Conservation (phyloP, 1,140 invertebrate genomes). For the Listronotus bonariensis region DNA sequence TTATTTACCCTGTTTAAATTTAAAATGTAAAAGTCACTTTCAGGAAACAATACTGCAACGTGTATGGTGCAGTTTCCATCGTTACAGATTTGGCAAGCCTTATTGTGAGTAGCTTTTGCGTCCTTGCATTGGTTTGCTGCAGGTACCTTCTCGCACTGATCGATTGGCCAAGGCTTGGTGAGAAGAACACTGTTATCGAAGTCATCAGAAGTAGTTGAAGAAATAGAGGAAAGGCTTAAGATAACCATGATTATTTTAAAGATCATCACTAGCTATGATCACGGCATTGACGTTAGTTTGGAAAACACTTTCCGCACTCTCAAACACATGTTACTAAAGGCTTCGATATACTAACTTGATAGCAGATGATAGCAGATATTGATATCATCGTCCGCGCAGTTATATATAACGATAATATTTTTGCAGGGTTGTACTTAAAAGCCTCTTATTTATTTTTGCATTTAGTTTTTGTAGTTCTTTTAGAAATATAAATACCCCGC, state of each 20-base stretch:
- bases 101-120: slow-evolving; percentile 1
- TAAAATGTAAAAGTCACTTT: slow-evolving; percentile 43
- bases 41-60: slow-evolving; percentile 46
- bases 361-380: slow-evolving; percentile 45
- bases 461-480: slow-evolving; percentile 9
- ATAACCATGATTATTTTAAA: slow-evolving; percentile 20
- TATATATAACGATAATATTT: slow-evolving; percentile 31
- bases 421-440: slow-evolving; percentile 28
- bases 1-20: slow-evolving; percentile 46
- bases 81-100: slow-evolving; percentile 24
- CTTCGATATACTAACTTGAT: slow-evolving; percentile 41
- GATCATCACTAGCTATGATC: slow-evolving; percentile 33
- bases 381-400: slow-evolving; percentile 40
- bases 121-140: slow-evolving; percentile 9
- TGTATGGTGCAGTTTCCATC: slow-evolving; percentile 37
- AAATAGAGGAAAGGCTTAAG: slow-evolving; percentile 19
- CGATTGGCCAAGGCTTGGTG: slow-evolving; percentile 24
- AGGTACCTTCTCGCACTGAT: slow-evolving; percentile 8
- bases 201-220: slow-evolving; percentile 3
- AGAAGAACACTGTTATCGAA: slow-evolving; percentile 30
- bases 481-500: slow-evolving; percentile 4
- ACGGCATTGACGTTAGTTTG: slow-evolving; percentile 16
- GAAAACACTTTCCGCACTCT: slow-evolving; percentile 30
- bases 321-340: slow-evolving; percentile 40
- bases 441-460: slow-evolving; percentile 11